Evolutionary conservation across 2,113 vertebrate species (phyloP), one percentile per base, ranked within the genome.

Genomic region (Lutjanus erythropterus): DNA sequence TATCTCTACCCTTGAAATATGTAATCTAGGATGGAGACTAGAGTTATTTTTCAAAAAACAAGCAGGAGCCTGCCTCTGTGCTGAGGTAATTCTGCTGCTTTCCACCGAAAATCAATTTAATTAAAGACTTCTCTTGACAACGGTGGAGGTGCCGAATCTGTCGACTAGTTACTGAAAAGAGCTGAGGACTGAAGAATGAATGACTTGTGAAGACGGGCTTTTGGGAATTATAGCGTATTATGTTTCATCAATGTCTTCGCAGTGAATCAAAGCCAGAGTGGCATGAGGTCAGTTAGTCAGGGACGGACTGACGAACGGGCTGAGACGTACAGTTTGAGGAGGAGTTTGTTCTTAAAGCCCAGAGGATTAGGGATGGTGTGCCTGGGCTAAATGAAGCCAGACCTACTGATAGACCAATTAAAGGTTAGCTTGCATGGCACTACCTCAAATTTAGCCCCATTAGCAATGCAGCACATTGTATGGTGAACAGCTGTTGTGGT

Each of bases 341-440:
- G 72, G 80, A 88, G 81, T 70, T 75, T 86, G 35, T 71, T 87
- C 67, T 75, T 61, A 75, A 78, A 78, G 47, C 80, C 27, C 16
- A 8, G 44, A 72, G 86, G 89, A 93, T 91, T 91, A 90, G 83
- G 37, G 18, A 71, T 25, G 64, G 68, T 88, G 84, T 82, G 66
- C 46, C 23, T 55, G 16, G 47, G 72, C 75, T 87, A 82, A 89
- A 90, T 58, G 66, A 78, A 80, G 61, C 87, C n/a, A 16, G 74
- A 78, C 71, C 41, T 61, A 29, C 70, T 87, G 58, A 78, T 71
- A 67, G 70, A 76, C 65, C 80, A 78, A 89, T 82, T 86, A 70
- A 77, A 75, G 64, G 44, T 78, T 70, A 69, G 42, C 19, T 68
- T 74, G 47, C 27, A n/a, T 67, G 59, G 80, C 83, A 60, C 31